These are phyloP conservation scores for Dendrocincla tyrannina DNA, from an alignment of 2,797 vertebrate species.

Conservation along the genomic window DNA sequence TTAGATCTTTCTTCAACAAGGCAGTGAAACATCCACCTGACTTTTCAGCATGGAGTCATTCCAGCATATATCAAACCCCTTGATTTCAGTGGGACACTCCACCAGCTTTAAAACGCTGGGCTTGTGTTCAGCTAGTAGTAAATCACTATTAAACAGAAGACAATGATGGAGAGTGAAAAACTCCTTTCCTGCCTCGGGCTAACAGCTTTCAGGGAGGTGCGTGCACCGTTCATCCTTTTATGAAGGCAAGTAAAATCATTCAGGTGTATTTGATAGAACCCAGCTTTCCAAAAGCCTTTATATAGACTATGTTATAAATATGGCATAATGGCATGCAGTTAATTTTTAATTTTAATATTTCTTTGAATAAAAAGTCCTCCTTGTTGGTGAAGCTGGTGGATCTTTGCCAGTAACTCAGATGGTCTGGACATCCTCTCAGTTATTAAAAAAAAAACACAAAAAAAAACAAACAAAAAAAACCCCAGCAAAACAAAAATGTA, in stretches of 20 bases:
- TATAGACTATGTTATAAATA: neutral
- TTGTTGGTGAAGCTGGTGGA: neutral
- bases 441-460: neutral
- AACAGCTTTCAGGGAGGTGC: neutral
- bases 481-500: neutral
- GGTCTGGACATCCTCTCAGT: neutral
- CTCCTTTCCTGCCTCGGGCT: neutral
- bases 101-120: neutral
- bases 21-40: neutral
- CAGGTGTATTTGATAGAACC: conserved; percentile 2
- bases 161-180: conserved; percentile 4
- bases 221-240: neutral
- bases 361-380: neutral
- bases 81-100: neutral
- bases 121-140: neutral
- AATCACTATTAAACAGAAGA: conserved; percentile 38
- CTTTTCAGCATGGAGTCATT: neutral
- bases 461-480: fast-evolving
- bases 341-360: neutral
- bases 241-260: conserved; percentile 34
- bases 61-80: neutral
- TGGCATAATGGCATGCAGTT: neutral
- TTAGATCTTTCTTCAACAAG: neutral
- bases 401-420: neutral
- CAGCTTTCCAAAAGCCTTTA: neutral